A percentile compares a stretch with the other conserved stretches of the same genome.
phyloP scores from a whole-genome alignment of 2,797 vertebrate genomes.

The Aeoliscus strigatus region DNA sequence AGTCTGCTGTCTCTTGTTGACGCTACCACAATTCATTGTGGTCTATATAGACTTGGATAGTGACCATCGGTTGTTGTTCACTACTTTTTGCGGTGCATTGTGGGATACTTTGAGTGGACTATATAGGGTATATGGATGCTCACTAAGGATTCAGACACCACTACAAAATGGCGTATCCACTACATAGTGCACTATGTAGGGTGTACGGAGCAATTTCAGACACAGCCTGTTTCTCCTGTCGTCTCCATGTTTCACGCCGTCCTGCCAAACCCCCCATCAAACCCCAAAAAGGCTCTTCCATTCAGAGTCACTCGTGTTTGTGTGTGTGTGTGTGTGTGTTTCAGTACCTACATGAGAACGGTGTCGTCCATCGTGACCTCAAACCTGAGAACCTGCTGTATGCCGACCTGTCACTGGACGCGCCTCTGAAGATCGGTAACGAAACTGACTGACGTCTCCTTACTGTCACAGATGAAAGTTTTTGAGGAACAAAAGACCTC shows the following conservation, averaged over 20 bases:
- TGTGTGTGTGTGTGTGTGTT: conserved; percentile 32
- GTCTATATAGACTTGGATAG: no score
- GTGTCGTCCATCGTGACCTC: conserved; percentile 83
- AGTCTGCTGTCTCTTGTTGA: no score
- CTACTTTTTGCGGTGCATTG: no score
- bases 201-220: conserved; percentile 26
- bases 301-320: background rate
- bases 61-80: no score
- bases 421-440: conserved; percentile 85
- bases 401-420: conserved; percentile 74
- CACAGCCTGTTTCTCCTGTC: conserved; percentile 32
- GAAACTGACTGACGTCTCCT: background rate
- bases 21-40: no score
- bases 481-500: no score
- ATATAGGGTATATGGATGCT: no score
- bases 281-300: background rate
- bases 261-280: conserved; percentile 13
- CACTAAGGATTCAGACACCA: no score
- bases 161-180: no score
- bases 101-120: no score
- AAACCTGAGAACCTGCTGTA: conserved; percentile 84
- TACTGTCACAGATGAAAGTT: no score
- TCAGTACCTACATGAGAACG: conserved; percentile 80
- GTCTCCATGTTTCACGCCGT: conserved; percentile 16
- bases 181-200: no score